Evolutionary conservation across 2,113 vertebrate genomes (phyloP).

Genomic region (Tamias sibiricus): DNA sequence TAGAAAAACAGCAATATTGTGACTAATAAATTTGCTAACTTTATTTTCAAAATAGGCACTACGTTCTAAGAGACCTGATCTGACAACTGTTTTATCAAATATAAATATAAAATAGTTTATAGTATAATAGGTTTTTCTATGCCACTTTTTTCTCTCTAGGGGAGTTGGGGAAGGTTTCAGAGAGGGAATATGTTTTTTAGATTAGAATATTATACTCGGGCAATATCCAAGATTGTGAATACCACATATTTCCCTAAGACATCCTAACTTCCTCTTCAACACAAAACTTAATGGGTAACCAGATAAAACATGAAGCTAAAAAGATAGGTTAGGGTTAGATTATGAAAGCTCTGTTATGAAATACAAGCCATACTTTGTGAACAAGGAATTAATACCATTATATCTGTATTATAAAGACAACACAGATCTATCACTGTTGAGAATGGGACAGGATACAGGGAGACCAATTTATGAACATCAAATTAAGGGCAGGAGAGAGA

Average conservation of each 20-base stretch:
- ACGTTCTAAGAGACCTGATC: background rate
- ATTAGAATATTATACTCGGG: background rate
- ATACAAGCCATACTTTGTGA: background rate
- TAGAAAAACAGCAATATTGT: background rate
- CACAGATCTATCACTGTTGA: background rate
- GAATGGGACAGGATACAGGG: background rate
- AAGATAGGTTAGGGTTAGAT: background rate
- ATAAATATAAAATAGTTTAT: background rate
- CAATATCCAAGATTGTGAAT: background rate
- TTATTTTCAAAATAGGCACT: background rate
- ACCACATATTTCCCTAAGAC: background rate
- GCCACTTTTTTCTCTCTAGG: background rate
- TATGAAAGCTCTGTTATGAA: conserved; percentile 46
- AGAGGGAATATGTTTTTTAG: background rate
- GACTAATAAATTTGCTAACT: background rate
- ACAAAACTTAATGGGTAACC: background rate
- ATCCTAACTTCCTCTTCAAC: background rate
- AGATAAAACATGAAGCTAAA: background rate
- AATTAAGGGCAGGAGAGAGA: background rate
- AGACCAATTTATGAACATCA: conserved; percentile 14
- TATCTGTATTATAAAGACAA: background rate
- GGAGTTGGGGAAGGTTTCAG: background rate
- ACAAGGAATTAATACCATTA: background rate
- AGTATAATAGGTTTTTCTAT: conserved; percentile 26
- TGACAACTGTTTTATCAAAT: background rate